Conservation (phyloP, 1,140 invertebrate species). For the Leptonema lineaticorne region DNA sequence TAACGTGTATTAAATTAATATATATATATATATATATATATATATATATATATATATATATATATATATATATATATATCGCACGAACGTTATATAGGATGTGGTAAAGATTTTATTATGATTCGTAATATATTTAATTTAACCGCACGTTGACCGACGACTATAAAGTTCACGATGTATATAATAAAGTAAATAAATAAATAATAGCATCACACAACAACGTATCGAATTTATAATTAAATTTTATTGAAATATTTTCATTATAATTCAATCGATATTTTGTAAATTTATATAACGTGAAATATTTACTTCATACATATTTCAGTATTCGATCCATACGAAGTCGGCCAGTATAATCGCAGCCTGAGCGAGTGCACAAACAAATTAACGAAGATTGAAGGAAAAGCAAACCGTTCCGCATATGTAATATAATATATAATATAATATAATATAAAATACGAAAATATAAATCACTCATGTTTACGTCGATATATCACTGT, state of each 20-base stretch:
- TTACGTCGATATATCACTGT: not conserved
- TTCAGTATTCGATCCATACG: too few species aligned
- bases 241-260: too few species aligned
- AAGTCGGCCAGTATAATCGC: too few species aligned
- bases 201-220: too few species aligned
- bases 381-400: not conserved
- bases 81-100: not conserved
- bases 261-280: too few species aligned
- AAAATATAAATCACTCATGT: not conserved
- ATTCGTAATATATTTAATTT: not conserved
- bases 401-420: not conserved
- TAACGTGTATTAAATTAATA: too few species aligned
- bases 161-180: not conserved
- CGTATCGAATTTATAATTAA: too few species aligned
- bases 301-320: too few species aligned
- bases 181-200: not conserved
- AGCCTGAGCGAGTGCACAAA: too few species aligned
- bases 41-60: not conserved
- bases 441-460: too few species aligned
- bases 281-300: too few species aligned
- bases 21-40: not conserved
- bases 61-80: not conserved
- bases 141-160: not conserved
- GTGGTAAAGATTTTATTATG: constrained; percentile 3
- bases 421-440: not conserved